Base-by-base conservation (phyloP, 2,888 invertebrate species). In the Synergus japonicus region DNA sequence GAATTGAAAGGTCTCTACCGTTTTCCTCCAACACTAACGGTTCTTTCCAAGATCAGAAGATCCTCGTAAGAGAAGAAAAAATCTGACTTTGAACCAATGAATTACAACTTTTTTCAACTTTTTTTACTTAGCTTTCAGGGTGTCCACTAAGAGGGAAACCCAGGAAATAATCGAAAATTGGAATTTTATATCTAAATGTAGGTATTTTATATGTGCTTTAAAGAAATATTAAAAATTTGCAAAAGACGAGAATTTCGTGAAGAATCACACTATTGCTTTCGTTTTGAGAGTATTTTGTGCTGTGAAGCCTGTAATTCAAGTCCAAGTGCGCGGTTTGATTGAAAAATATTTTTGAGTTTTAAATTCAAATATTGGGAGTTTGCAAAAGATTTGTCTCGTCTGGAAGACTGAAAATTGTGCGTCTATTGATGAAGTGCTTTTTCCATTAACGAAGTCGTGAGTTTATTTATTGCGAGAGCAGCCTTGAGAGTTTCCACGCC, bases 401-500 rank as follows among this genome's bases (percentile, higher is more conserved):
- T 54, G n/a, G n/a, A 29, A 49, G 18, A 29, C 0, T 22, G 15
- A 44, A 46, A 49, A 69, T 37, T 37, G 37, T 9, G 10, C 29
- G 37, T 37, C 54, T 37, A 37, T 54, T 22, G 49, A 69, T 69
- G 69, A 37, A 46, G 69, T 69, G n/a, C 69, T 69, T 69, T 69
- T 69, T 49, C 73, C n/a, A 73, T 41, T 73, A 22, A 54, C 37
- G 46, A 37, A 73, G 73, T 73, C 73, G 54, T 49, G n/a, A 9
- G 46, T 13, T 46, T 9, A 22, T 76, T 78, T 76, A 83, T 82
- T 83, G 81, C 82, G 79, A 78, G 83, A 73, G 83, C 84, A 86
- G 85, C 88, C 87, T 88, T 88, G 87, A 73, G 37, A 86, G 87
- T 87, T 86, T 87, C 83, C 87, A 86, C 86, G 83, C 84, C 84